phyloP scores from a whole-genome alignment of 1,140 invertebrate genomes.

The Metaphire vulgaris region DNA sequence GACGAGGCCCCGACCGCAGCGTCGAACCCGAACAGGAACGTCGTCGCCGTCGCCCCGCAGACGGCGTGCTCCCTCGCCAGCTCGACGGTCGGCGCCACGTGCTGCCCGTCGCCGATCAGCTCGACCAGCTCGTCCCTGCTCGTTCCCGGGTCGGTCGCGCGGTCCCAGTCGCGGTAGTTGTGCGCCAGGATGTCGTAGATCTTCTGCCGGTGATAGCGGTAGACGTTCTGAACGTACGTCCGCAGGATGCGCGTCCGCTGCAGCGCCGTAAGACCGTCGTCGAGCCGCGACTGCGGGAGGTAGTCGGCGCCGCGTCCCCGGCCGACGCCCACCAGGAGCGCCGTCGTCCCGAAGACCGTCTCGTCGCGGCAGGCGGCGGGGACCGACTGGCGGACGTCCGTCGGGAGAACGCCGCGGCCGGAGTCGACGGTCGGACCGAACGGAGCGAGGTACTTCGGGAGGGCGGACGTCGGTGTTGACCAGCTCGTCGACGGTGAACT shows the following conservation, averaged over 20 bases:
- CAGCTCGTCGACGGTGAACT: constrained; percentile 69
- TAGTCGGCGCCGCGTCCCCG: background rate
- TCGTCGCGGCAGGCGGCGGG: background rate
- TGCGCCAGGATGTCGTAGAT: constrained; percentile 95
- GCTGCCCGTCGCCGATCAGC: constrained; percentile 77
- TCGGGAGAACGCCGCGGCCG: constrained; percentile 51
- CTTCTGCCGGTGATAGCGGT: constrained; percentile 82
- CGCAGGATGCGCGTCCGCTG: constrained; percentile 59
- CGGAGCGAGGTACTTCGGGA: constrained; percentile 56
- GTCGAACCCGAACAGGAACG: constrained; percentile 33
- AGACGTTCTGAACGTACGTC: constrained; percentile 79
- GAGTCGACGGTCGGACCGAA: constrained; percentile 67
- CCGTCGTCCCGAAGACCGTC: too few relatives aligned
- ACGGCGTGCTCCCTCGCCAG: constrained; percentile 59
- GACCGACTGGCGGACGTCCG: background rate
- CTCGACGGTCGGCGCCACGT: constrained; percentile 82
- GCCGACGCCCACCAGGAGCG: background rate
- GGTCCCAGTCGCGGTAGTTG: constrained; percentile 95
- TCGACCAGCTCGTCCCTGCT: constrained; percentile 84
- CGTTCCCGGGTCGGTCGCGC: constrained; percentile 74
- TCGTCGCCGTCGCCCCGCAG: constrained; percentile 39
- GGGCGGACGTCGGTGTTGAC: constrained; percentile 62
- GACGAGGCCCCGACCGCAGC: too few relatives aligned
- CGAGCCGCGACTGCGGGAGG: background rate
- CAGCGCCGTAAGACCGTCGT: background rate